Evolutionary conservation across 1,140 invertebrate genomes (phyloP), one percentile per base, ranked within the genome.

Genomic region (Drosophila saltans): DNA sequence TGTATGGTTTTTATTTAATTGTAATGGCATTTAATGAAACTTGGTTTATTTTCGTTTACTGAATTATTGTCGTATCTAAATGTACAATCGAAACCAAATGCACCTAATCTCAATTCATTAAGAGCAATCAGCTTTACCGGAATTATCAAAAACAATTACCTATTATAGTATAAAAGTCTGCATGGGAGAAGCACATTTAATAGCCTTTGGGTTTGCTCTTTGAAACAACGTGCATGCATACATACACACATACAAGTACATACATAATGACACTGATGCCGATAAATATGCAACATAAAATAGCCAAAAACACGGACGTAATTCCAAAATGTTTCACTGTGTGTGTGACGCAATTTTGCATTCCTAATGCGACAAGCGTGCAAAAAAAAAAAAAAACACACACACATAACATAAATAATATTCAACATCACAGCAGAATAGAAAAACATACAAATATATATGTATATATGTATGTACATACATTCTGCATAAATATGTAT

Each of bases 341-440:
- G 66, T 81, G 58, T 65, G 63, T 69, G 77, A 68, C 61, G 79
- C 68, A 84, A 78, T 85, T 85, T 86, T 85, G 81, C 81, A 85
- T 85, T 81, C 73, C 71, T 86, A 85, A 85, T 85, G 81, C 82
- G 81, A 85, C 82, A 86, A 86, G 66, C 66, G 63, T 78, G 61
- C 74, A 66, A 75, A 75, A 73, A 80, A 67, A 45, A 66, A 74
- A 69, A 68, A 57, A 74, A 76, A 66, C 62, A 81, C 60, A 80
- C 67, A 77, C 66, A 66, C 65, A 81, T 57, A 66, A 78, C 82
- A 86, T 85, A 82, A 85, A 85, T 85, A 86, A 81, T 76, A 86
- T 75, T 48, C 68, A 58, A 67, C 10, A 33, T 59, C 45, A 52
- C 6, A 52, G 45, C 65, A 69, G 68, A 73, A 58, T 64, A 81